Conservation (phyloP, 2,113 vertebrate species). For the Hyperopisus bebe region DNA sequence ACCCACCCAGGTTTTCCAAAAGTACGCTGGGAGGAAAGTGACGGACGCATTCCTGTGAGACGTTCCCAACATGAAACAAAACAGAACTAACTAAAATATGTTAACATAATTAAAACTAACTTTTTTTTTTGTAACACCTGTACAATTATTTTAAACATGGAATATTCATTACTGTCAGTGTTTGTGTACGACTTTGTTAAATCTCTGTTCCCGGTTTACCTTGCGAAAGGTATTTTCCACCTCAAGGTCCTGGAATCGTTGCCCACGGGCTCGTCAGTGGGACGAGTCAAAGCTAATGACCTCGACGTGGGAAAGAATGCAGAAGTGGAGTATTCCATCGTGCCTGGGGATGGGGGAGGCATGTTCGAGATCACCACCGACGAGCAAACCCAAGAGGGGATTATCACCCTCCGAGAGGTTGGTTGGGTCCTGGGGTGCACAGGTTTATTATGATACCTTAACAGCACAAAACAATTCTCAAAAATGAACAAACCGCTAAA, state of each 20-base stretch:
- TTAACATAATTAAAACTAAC: background rate
- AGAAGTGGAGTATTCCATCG: conserved; percentile 79
- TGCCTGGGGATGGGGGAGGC: conserved; percentile 81
- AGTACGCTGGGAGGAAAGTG: conserved; percentile 51
- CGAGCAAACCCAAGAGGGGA: conserved; percentile 75
- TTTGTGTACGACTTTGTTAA: background rate
- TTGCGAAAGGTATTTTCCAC: conserved; percentile 79
- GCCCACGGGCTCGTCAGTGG: conserved; percentile 71
- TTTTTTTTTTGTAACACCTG: background rate
- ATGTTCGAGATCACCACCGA: conserved; percentile 81
- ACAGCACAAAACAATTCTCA: background rate
- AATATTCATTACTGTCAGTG: background rate
- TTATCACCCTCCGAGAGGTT: conserved; percentile 84
- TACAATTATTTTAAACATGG: background rate
- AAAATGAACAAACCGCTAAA: background rate
- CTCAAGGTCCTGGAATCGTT: conserved; percentile 80
- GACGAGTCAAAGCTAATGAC: conserved; percentile 80
- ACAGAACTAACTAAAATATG: background rate
- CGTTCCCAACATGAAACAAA: background rate
- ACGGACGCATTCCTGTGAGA: background rate
- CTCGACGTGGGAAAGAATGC: conserved; percentile 80
- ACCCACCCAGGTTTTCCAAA: conserved; percentile 83
- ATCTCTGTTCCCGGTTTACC: background rate
- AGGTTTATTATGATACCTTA: background rate
- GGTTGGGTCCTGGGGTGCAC: background rate